phyloP scores from a whole-genome alignment of 37 sponge, comb jelly and placozoan species.

The Agelas oroides region DNA sequence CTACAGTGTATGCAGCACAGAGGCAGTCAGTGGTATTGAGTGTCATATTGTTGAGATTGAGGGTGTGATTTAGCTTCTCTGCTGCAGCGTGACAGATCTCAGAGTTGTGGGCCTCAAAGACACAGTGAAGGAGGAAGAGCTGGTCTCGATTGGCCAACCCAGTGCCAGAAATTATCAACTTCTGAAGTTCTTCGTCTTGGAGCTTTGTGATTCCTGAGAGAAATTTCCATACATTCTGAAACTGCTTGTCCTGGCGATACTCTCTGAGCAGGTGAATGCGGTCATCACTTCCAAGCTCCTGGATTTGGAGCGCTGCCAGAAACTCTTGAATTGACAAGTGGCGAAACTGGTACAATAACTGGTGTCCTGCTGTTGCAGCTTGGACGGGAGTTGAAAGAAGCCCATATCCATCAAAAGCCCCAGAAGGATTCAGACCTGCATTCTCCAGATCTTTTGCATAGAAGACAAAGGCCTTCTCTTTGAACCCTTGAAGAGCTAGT shows the following conservation, averaged over 20 bases:
- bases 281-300: neutral
- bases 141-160: neutral
- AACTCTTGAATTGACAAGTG: conserved; percentile 36
- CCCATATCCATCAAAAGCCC: conserved; percentile 22
- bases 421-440: conserved; percentile 1
- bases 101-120: conserved; percentile 32
- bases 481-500: conserved; percentile 37
- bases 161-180: conserved; percentile 9
- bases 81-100: conserved; percentile 19
- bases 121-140: conserved; percentile 44
- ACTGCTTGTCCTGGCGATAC: conserved; percentile 34
- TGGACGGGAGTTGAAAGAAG: neutral
- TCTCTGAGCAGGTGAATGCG: conserved; percentile 6
- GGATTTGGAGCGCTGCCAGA: conserved; percentile 20
- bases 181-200: conserved; percentile 3
- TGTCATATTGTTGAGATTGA: conserved; percentile 18
- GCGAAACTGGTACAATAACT: conserved; percentile 23
- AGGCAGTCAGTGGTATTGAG: conserved; percentile 56
- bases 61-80: neutral
- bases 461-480: conserved; percentile 30
- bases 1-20: conserved; percentile 25
- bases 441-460: neutral
- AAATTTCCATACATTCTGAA: conserved; percentile 52
- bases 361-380: conserved; percentile 11
- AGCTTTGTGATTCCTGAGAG: conserved; percentile 37